Percentiles rank a stretch among this genome's conserved stretches.
These are phyloP conservation scores for Haplotaxodon microlepis DNA, from an alignment of 2,113 vertebrate genomes.

Conservation along the genomic window DNA sequence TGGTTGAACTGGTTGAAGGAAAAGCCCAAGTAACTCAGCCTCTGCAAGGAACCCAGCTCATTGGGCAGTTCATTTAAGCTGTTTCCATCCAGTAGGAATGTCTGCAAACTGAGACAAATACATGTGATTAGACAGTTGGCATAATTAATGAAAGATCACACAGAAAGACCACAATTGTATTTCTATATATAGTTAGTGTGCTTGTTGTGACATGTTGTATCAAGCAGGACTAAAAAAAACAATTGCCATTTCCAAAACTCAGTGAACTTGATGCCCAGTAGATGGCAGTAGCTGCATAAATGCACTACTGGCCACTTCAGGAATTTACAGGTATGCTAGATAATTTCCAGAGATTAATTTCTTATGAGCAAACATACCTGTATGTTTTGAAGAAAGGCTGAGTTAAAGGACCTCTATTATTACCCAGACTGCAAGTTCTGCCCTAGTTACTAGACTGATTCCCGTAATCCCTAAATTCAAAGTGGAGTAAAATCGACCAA, in stretches of 20 bases:
- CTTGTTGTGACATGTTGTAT: not conserved
- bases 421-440: not conserved
- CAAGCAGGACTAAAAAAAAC: not conserved
- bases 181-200: not conserved
- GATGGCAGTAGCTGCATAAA: slow-evolving; percentile 40
- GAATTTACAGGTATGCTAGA: slow-evolving; percentile 56
- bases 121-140: not conserved
- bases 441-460: not conserved
- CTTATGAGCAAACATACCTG: slow-evolving; percentile 14
- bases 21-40: slow-evolving; percentile 86
- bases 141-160: not conserved
- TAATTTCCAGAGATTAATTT: slow-evolving; percentile 53
- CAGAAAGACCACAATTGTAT: not conserved
- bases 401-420: not conserved
- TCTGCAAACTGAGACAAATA: slow-evolving; percentile 84
- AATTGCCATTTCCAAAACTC: not conserved
- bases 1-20: slow-evolving; percentile 93
- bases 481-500: not conserved
- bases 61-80: slow-evolving; percentile 82
- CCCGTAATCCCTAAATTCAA: not conserved
- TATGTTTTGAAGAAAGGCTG: not conserved
- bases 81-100: slow-evolving; percentile 93
- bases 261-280: slow-evolving; percentile 18
- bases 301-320: slow-evolving; percentile 38
- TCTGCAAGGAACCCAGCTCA: slow-evolving; percentile 84